A percentile compares a stretch with the other conserved stretches of the same genome.
These are phyloP conservation scores for Melipona bicolor DNA, from an alignment of 2,888 invertebrate species.

Conservation along the genomic window DNA sequence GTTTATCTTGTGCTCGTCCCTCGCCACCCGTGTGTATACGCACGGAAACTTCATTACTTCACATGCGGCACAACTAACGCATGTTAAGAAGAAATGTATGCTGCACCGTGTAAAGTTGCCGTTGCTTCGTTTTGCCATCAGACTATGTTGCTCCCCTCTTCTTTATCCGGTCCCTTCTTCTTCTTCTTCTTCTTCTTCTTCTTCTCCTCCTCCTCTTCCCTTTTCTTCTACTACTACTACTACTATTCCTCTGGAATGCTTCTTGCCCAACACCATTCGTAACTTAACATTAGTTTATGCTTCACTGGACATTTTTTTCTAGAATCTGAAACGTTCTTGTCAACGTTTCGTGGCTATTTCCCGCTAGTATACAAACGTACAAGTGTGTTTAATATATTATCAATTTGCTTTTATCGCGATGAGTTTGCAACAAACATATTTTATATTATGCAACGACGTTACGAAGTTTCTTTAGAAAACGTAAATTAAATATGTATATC, in stretches of 20 bases:
- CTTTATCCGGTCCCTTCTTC: not conserved
- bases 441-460: not conserved
- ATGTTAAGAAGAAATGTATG: conserved; percentile 30
- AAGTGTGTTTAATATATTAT: not conserved
- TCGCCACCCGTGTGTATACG: conserved; percentile 32
- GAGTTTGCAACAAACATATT: not conserved
- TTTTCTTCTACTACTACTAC: no score
- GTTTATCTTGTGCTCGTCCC: conserved; percentile 54
- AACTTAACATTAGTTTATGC: conserved; percentile 9
- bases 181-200: not conserved
- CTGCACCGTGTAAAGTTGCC: conserved; percentile 33
- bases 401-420: not conserved
- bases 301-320: conserved; percentile 17
- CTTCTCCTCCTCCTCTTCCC: not conserved
- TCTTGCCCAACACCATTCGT: not conserved
- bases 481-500: not conserved
- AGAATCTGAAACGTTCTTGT: not conserved
- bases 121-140: conserved; percentile 23
- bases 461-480: not conserved
- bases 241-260: conserved; percentile 17
- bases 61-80: conserved; percentile 13
- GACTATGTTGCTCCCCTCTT: not conserved
- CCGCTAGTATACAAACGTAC: not conserved
- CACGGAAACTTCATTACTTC: conserved; percentile 43
- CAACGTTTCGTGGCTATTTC: not conserved